Evolutionary conservation across 2,113 vertebrate genomes (phyloP), one percentile per base, ranked within the genome.

Genomic region (Lates calcarifer): DNA sequence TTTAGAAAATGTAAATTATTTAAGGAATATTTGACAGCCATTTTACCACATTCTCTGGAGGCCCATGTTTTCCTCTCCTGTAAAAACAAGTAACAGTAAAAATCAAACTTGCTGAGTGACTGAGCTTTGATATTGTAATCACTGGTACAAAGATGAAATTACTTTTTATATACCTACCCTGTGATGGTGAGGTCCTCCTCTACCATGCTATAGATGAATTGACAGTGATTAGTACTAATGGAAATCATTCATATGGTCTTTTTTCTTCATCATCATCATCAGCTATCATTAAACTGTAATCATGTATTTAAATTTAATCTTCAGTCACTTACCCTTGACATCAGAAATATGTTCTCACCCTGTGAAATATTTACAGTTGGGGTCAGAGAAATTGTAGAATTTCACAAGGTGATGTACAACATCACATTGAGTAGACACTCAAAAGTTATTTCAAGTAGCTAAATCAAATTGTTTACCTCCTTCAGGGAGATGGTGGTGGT

Each of bases 321-420:
- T 55, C 24, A 62, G 47, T 70, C 37, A 72, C 85, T 60, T 78
- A 93, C 92, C 66, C 18, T 64, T 15, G 79, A 78, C 31, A 85
- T 55, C 53, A 91, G 28, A 47, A 91, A 93, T 11, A 90, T 0
- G 63, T 83, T 93, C 43, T 91, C 88, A 31, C 91, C 92, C 92
- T 94, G 78, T 14, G 33, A 47, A 6, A 60, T 15, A 22, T 65
- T 31, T 3, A 68, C 20, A 57, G 4, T 0, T 1, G 43, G 13
- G 8, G 11, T 71, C 15, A 65, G 10, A 5, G 31, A 1, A 64
- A 10, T 47, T 3, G 28, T 15, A 47, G 29, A 1, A 39, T 43
- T 45, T 51, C 10, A 26, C 5, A 6, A 56, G 3, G n/a, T 18
- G 10, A 7, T 49, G 11, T 18, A 49, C 5, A 29, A 39, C 2